Evolutionary conservation across 2,888 invertebrate genomes (phyloP).

Genomic region (Caenorhabditis macrosperma): DNA sequence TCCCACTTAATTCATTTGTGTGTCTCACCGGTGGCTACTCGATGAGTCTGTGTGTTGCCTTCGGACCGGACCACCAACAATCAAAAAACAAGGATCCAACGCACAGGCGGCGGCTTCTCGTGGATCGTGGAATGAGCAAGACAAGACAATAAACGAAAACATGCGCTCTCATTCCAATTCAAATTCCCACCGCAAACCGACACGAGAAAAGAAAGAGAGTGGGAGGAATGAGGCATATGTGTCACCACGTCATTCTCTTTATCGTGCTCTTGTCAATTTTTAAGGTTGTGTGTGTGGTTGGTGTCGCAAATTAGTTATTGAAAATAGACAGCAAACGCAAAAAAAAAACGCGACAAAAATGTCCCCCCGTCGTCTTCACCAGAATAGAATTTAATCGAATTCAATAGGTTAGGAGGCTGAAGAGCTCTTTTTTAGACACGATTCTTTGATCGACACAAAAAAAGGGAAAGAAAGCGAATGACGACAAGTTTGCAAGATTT

Average conservation of each 20-base stretch:
- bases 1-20: not conserved
- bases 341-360: no score
- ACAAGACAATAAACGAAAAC: constrained; percentile 15
- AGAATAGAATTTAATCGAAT: not conserved
- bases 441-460: not conserved
- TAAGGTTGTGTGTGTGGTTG: not conserved
- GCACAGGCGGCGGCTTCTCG: not conserved
- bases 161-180: constrained; percentile 45
- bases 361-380: no score
- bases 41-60: not conserved
- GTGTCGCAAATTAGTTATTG: not conserved
- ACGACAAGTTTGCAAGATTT: no score
- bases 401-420: not conserved
- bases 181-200: no score
- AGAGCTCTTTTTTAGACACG: not conserved
- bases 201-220: no score
- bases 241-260: not conserved
- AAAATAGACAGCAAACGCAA: not conserved
- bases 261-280: not conserved
- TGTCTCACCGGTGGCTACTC: no score
- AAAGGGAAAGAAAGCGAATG: no score
- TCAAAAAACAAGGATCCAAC: constrained; percentile 9
- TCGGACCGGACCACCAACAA: not conserved
- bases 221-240: no score
- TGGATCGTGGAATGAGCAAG: not conserved